Base-by-base conservation (phyloP, 2,888 invertebrate species). In the Euclidia mi region DNA sequence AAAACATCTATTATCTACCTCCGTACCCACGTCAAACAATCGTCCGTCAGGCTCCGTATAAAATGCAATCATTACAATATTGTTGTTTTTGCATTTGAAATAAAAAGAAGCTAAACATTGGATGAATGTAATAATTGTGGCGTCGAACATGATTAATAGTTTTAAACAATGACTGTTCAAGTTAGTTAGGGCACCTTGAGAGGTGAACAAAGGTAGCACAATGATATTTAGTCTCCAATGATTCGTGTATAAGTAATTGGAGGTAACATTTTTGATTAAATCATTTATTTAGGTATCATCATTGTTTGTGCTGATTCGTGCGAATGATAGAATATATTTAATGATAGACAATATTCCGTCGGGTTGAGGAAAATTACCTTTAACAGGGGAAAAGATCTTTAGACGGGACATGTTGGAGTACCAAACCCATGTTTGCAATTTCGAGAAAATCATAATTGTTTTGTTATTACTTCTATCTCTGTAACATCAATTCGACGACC, bases 141-240 rank as follows among this genome's bases (percentile, higher is more conserved):
- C 12, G 56, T 67, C 69, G 53, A 67, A 51, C 31, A 7, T 66
- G 69, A 69, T 70, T 69, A 53, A 69, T 70, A 42, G 56, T 29
- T 45, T 37, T 2, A 28, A 56, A 69, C 70, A 70, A 70, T 63
- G 20, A 58, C 28, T 18, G 10, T 46, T 25, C 20, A 25, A 25
- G 20, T 58, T 56, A 53, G 61, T 52, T 55, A 50, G 49, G 58
- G 62, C 66, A 70, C 70, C 69, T 69, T 69, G 62, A 55, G 47
- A 25, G 58, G 42, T 55, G 51, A 31, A 57, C 53, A 65, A 34
- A 35, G 45, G 11, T 14, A 25, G 49, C 57, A 45, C 50, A 58
- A 61, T 48, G 14, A 59, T 57, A 61, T 49, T 66, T 56, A 66
- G 56, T 62, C 66, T 61, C 48, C 56, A 61, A 66, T 46, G 47